Evolutionary conservation across 2,797 vertebrate species (phyloP).

Genomic region (Tokudaia muenninki): DNA sequence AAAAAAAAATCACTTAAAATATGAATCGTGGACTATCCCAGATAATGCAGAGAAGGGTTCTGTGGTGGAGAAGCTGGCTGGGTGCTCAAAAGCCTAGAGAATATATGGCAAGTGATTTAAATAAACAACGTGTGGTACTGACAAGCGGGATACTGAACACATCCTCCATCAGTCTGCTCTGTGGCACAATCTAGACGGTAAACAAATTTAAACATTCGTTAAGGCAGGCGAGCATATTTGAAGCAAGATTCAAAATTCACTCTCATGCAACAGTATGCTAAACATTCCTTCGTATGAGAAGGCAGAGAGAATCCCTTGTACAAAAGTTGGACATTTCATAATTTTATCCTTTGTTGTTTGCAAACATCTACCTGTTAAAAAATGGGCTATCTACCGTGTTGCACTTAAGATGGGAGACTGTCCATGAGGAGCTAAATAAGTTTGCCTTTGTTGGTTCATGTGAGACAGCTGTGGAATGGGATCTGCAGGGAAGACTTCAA

Average conservation of each 20-base stretch:
- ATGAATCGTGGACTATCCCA: background rate
- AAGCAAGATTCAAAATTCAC: constrained; percentile 28
- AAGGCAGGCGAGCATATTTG: constrained; percentile 18
- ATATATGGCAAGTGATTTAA: background rate
- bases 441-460: constrained; percentile 73
- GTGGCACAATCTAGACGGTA: background rate
- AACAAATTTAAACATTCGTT: constrained; percentile 17
- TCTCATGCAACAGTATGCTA: background rate
- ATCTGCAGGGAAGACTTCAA: constrained; percentile 72
- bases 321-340: constrained; percentile 44
- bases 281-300: constrained; percentile 16
- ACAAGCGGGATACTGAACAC: background rate
- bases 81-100: background rate
- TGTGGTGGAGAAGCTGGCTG: background rate
- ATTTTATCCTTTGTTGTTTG: constrained; percentile 79
- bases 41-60: background rate
- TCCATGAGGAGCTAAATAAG: constrained; percentile 75
- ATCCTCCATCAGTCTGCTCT: background rate
- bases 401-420: background rate
- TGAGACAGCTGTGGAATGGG: constrained; percentile 76
- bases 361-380: constrained; percentile 79
- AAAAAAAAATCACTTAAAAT: constrained; percentile 29
- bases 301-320: background rate
- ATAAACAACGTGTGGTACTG: constrained; percentile 5
- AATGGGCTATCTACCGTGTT: constrained; percentile 67